A percentile compares a stretch with the other conserved stretches of the same genome.
Evolutionary conservation across 1,140 invertebrate species (phyloP).

Genomic region (Babylonia areolata): DNA sequence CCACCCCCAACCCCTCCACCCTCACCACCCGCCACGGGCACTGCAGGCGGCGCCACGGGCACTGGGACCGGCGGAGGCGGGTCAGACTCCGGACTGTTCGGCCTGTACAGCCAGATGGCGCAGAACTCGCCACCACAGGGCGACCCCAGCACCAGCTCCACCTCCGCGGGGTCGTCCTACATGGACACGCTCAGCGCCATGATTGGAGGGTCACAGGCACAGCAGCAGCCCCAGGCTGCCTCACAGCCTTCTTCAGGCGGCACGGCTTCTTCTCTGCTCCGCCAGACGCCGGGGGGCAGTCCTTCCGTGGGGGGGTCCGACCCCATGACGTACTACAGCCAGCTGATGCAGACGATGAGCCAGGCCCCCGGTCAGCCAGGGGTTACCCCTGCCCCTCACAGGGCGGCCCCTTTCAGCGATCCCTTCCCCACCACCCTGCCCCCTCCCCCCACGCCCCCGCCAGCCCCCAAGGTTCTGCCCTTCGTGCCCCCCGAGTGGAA

Average conservation of each 20-base stretch:
- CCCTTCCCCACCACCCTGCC: not conserved
- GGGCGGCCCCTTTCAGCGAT: not conserved
- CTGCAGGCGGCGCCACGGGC: not conserved
- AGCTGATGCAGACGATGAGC: not conserved
- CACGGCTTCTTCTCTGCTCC: not conserved
- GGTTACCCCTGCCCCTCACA: not conserved
- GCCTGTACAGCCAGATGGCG: not conserved
- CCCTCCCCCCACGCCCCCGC: not conserved
- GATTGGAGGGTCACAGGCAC: no score
- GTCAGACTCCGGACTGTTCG: not conserved
- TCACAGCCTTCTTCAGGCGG: no score
- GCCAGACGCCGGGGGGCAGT: not conserved
- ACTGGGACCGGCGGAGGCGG: not conserved
- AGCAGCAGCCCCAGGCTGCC: not conserved
- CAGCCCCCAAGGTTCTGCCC: not conserved
- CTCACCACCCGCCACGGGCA: not conserved
- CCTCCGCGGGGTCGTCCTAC: not conserved
- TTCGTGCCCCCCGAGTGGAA: constrained; percentile 18
- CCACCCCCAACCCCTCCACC: not conserved
- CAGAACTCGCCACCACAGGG: not conserved
- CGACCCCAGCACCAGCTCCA: not conserved
- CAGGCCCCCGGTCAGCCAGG: not conserved
- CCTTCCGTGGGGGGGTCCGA: not conserved
- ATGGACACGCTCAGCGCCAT: not conserved
- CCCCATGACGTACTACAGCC: not conserved